phyloP scores from a whole-genome alignment of 1,140 invertebrate species.

The Pinna nobilis region DNA sequence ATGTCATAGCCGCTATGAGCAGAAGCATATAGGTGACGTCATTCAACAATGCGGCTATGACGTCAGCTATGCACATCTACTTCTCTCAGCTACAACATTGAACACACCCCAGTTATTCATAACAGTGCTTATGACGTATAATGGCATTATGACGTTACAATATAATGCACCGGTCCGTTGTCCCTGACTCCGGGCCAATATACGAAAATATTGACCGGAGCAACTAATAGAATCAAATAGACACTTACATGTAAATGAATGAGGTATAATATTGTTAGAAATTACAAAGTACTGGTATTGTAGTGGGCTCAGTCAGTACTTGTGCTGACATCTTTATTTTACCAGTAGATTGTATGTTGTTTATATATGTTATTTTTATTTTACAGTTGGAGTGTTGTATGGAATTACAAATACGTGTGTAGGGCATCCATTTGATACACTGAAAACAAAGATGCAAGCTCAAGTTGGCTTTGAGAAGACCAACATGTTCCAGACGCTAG shows the following conservation, averaged over 20 bases:
- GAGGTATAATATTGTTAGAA: neutral
- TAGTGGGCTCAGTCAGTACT: neutral
- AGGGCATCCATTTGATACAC: slow-evolving; percentile 72
- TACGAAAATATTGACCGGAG: too few species aligned
- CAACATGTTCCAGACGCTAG: slow-evolving; percentile 65
- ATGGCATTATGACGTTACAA: too few species aligned
- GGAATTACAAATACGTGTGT: slow-evolving; percentile 68
- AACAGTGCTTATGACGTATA: neutral
- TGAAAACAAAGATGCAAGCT: slow-evolving; percentile 73
- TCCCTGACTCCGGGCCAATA: too few species aligned
- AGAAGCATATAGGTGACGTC: too few species aligned
- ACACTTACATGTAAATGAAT: neutral
- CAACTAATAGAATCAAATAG: too few species aligned
- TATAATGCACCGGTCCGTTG: too few species aligned
- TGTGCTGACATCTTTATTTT: neutral
- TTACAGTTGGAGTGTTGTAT: slow-evolving; percentile 71
- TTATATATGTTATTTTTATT: too few species aligned
- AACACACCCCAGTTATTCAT: too few species aligned
- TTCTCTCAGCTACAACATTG: too few species aligned
- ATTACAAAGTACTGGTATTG: neutral
- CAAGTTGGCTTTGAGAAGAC: slow-evolving; percentile 69
- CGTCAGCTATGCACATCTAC: too few species aligned
- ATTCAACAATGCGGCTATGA: too few species aligned
- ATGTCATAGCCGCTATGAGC: too few species aligned
- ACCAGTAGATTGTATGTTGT: neutral